phyloP scores from a whole-genome alignment of 2,888 invertebrate genomes.

The Malthinus flaveolus region DNA sequence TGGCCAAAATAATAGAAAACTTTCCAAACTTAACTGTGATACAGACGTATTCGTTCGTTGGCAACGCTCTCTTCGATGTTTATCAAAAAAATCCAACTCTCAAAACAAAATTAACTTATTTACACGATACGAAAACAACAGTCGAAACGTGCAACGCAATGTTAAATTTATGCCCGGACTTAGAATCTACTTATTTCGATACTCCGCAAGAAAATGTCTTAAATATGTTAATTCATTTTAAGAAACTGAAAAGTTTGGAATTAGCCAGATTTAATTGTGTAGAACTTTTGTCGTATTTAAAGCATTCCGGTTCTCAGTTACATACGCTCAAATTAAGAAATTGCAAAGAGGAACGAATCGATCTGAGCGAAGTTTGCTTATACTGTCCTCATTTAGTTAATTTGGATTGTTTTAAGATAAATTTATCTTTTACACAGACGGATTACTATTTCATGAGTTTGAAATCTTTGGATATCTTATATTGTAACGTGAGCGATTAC shows the following conservation, averaged over 20 bases:
- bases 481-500: conserved; percentile 63
- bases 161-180: conserved; percentile 61
- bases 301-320: conserved; percentile 49
- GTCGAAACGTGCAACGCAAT: conserved; percentile 63
- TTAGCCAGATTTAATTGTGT: conserved; percentile 65
- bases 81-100: conserved; percentile 60
- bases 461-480: conserved; percentile 68
- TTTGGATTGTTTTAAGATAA: conserved; percentile 69
- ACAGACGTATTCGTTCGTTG: conserved; percentile 70
- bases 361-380: conserved; percentile 45
- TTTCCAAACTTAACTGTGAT: conserved; percentile 67
- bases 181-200: conserved; percentile 69
- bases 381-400: conserved; percentile 59
- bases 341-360: conserved; percentile 41
- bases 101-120: conserved; percentile 66
- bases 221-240: conserved; percentile 57
- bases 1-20: conserved; percentile 64
- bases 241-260: conserved; percentile 61
- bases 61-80: conserved; percentile 63
- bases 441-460: conserved; percentile 63
- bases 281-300: conserved; percentile 63
- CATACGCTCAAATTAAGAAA: conserved; percentile 46
- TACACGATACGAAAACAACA: conserved; percentile 68
- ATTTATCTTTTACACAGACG: conserved; percentile 60
- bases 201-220: conserved; percentile 63